Conservation (phyloP, 92 coral and sea anemone species). For the Actinernus sp. region DNA sequence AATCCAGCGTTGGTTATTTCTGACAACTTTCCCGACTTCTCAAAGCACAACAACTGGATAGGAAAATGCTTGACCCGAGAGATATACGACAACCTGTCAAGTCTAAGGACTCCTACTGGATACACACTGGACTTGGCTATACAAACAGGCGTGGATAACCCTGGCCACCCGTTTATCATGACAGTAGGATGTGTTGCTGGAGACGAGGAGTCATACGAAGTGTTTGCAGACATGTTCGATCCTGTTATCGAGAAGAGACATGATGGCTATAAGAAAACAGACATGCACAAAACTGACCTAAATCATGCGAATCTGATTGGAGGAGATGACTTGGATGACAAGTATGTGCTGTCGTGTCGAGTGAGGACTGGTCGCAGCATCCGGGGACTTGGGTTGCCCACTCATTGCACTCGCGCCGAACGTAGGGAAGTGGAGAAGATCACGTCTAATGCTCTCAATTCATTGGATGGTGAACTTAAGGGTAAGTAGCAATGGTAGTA, state of each 20-base stretch:
- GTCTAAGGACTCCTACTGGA: constrained; percentile 79
- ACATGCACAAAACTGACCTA: constrained; percentile 81
- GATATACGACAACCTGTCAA: constrained; percentile 58
- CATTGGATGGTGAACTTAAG: constrained; percentile 80
- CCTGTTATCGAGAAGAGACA: constrained; percentile 96
- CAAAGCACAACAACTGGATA: constrained; percentile 94
- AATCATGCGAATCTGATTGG: constrained; percentile 81
- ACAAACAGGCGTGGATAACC: constrained; percentile 95
- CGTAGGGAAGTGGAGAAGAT: constrained; percentile 84
- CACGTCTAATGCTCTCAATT: constrained; percentile 67
- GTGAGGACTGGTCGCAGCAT: too few relatives aligned
- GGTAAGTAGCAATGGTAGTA: constrained; percentile 22
- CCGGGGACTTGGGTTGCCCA: constrained; percentile 86
- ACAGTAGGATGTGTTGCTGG: constrained; percentile 96
- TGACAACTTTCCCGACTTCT: constrained; percentile 77
- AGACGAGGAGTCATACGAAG: constrained; percentile 86
- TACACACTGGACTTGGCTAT: too few relatives aligned
- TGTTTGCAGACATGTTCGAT: constrained; percentile 85
- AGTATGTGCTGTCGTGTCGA: too few relatives aligned
- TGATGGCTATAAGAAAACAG: constrained; percentile 78
- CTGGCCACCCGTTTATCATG: constrained; percentile 92
- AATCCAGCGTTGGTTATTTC: background rate
- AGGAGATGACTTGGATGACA: constrained; percentile 82
- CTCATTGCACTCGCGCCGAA: constrained; percentile 91
- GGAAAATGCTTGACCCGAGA: constrained; percentile 80